Evolutionary conservation across 2,888 invertebrate genomes (phyloP).

Genomic region (Stenoptilia bipunctidactyla): DNA sequence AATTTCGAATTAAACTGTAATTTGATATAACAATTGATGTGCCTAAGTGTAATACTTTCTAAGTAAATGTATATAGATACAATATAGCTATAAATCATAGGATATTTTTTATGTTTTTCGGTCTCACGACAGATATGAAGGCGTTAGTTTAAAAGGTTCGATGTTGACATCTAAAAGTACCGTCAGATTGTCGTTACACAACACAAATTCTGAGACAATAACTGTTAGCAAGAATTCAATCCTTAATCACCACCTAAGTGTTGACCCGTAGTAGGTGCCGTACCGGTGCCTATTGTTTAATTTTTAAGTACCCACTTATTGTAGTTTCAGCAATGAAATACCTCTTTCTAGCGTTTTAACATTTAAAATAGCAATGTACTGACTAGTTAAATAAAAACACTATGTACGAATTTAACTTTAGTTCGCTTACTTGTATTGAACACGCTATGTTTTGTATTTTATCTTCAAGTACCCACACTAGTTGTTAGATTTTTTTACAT

Average conservation of each 20-base stretch:
- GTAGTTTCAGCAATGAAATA: slow-evolving; percentile 4
- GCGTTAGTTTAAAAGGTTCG: too few species aligned
- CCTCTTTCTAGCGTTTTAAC: slow-evolving; percentile 6
- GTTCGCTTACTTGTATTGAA: not conserved
- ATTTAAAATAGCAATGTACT: slow-evolving; percentile 17
- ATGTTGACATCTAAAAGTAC: too few species aligned
- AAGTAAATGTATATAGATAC: not conserved
- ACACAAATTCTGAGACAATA: slow-evolving; percentile 45
- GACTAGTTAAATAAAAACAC: not conserved
- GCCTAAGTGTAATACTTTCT: slow-evolving; percentile 68
- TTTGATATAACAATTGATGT: slow-evolving; percentile 70
- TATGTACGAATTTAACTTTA: not conserved
- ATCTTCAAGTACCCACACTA: not conserved
- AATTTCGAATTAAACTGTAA: slow-evolving; percentile 62
- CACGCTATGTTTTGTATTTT: not conserved
- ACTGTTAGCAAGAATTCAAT: slow-evolving; percentile 23
- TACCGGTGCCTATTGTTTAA: too few species aligned
- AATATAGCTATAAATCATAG: not conserved
- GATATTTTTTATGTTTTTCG: not conserved
- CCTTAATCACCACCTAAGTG: slow-evolving; percentile 3
- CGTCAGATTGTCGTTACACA: slow-evolving; percentile 24
- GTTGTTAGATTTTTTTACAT: not conserved
- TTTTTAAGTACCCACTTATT: slow-evolving; percentile 3
- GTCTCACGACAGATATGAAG: not conserved
- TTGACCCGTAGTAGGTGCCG: too few species aligned